Conservation (phyloP, 2,888 invertebrate species). For the Sesia bembeciformis region DNA sequence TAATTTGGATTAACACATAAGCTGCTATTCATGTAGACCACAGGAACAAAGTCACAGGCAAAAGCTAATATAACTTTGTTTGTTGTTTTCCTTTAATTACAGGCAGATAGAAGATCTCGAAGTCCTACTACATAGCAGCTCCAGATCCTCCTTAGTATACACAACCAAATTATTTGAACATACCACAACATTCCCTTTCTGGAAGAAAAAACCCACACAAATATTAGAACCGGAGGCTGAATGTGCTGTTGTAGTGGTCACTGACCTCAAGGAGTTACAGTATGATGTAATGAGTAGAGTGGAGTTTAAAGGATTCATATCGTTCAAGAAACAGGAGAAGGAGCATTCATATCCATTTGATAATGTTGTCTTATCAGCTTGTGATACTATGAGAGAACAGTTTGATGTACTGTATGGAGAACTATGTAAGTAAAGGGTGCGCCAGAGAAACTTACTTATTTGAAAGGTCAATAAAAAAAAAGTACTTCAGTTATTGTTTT, state of each 20-base stretch:
- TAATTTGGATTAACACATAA: no score
- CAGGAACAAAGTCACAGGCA: no score
- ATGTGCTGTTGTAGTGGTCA: conserved; percentile 24
- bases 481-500: no score
- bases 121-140: conserved; percentile 28
- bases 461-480: no score
- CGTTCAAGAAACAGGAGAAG: conserved; percentile 25
- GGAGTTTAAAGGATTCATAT: conserved; percentile 35
- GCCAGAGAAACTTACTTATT: no score
- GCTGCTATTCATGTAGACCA: no score
- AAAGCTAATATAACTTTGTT: neutral
- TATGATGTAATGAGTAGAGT: conserved; percentile 24
- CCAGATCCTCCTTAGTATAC: conserved; percentile 29
- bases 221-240: conserved; percentile 17
- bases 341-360: conserved; percentile 38
- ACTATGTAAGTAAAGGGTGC: no score
- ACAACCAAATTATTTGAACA: conserved; percentile 39
- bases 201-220: conserved; percentile 25
- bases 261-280: conserved; percentile 37
- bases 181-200: conserved; percentile 24
- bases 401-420: conserved; percentile 36
- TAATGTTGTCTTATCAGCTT: conserved; percentile 30
- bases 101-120: conserved; percentile 39
- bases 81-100: conserved; percentile 15
- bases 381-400: conserved; percentile 31